Percentiles rank a stretch among this genome's conserved stretches.
phyloP scores from a whole-genome alignment of 2,113 vertebrate genomes.

The Spilogale gracilis region DNA sequence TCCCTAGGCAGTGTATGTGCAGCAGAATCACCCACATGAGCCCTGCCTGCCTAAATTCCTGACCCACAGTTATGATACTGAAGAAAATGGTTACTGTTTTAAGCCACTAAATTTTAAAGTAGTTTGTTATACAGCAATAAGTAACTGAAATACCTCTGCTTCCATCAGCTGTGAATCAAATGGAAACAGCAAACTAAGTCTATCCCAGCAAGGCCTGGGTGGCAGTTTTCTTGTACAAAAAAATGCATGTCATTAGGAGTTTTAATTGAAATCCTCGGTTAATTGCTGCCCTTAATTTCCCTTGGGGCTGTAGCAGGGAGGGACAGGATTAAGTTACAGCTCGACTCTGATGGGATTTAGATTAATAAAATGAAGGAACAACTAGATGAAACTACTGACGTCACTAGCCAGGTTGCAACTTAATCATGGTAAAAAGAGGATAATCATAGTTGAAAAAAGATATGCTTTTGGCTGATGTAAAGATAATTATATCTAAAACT shows the following conservation, averaged over 20 bases:
- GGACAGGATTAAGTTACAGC: not conserved
- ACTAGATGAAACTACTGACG: not conserved
- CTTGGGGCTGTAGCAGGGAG: not conserved
- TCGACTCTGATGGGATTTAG: slow-evolving; percentile 47
- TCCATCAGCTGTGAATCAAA: not conserved
- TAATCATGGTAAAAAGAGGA: not conserved
- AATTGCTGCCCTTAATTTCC: slow-evolving; percentile 51
- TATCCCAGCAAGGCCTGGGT: not conserved
- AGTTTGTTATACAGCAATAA: not conserved
- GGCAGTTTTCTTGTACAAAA: not conserved
- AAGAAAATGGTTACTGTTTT: not conserved
- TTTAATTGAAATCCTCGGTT: not conserved
- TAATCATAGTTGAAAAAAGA: not conserved
- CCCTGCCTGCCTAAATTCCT: not conserved
- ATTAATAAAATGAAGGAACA: not conserved
- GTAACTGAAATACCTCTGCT: not conserved
- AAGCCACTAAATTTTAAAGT: not conserved
- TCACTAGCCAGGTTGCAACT: slow-evolving; percentile 30
- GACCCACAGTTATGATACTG: not conserved
- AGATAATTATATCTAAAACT: not conserved
- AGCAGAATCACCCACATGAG: not conserved
- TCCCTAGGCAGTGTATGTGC: not conserved
- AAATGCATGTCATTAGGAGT: not conserved
- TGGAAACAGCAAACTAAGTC: too few species aligned
- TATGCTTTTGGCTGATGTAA: not conserved